Evolutionary conservation across 2,797 vertebrate species (phyloP), one percentile per base, ranked within the genome.

Genomic region (Neomorphus geoffroyi): DNA sequence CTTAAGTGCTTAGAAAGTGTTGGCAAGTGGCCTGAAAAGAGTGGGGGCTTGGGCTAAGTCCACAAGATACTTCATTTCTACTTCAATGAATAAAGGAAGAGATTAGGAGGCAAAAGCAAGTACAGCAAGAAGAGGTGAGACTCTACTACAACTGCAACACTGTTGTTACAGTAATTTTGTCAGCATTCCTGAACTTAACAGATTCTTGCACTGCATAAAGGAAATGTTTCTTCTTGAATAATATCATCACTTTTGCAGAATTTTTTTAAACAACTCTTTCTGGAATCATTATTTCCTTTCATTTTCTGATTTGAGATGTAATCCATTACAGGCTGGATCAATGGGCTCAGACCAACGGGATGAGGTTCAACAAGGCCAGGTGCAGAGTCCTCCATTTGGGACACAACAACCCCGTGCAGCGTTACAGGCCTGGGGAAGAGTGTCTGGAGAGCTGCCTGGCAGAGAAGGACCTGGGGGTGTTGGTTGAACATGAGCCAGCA

Each of bases 171-270:
- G 48, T 27, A 69, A 67, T 73, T 71, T 18, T 58, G 56, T 48
- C 58, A 69, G 39, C 23, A 78, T 69, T 83, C 39, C 37, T 58
- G 80, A 85, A 75, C 13, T 81, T 46, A 37, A 1, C 61, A 37
- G 69, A 48, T 71, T 53, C 65, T 87, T 74, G 27, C 35, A 62
- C 22, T 50, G 30, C 1, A 1, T 41, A 46, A 86, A 81, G 56
- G 54, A 89, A 80, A 86, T 32, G 23, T 48, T 88, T 60, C 21
- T 62, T 33, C 41, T 93, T 91, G 81, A 94, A 92, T 92, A 92
- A 94, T 72, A 90, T 82, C 43, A 70, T 9, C 70, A 53, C 18
- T 41, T 82, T 73, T 53, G 17, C 58, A 62, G 45, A 61, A 10
- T 64, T 89, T 91, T 84, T 80, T 74, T 28, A 80, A 92, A 83